These are phyloP conservation scores for Lagria hirta DNA, from an alignment of 2,888 invertebrate species.

Conservation along the genomic window DNA sequence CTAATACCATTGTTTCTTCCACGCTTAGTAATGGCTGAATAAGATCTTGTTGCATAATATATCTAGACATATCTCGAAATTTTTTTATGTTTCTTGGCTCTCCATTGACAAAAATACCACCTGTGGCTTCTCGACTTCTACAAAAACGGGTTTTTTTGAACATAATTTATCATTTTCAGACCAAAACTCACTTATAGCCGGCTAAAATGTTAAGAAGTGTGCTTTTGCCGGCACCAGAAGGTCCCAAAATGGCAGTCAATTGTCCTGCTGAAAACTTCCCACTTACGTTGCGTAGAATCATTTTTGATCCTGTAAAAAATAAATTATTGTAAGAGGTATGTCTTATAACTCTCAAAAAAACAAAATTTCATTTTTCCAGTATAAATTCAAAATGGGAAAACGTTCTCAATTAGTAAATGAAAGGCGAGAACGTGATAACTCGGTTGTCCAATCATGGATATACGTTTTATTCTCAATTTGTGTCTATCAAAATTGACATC, in stretches of 20 bases:
- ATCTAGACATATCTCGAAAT: constrained; percentile 87
- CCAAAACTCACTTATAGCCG: constrained; percentile 81
- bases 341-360: no score
- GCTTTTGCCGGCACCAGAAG: constrained; percentile 91
- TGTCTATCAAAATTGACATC: no score
- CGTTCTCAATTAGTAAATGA: no score
- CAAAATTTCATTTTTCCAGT: no score
- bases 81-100: constrained; percentile 70
- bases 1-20: constrained; percentile 83
- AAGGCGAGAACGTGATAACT: no score
- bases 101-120: constrained; percentile 78
- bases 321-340: no score
- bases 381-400: no score
- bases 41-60: constrained; percentile 94
- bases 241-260: constrained; percentile 88
- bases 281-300: constrained; percentile 76
- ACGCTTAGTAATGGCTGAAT: constrained; percentile 86
- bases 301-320: constrained; percentile 67
- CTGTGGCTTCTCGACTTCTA: constrained; percentile 70
- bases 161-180: no score
- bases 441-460: no score
- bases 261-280: constrained; percentile 85
- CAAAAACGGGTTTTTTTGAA: constrained; percentile 18
- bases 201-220: constrained; percentile 86
- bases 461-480: no score